These are phyloP conservation scores for Botia almorhae DNA, from an alignment of 2,797 vertebrate genomes.

Conservation along the genomic window DNA sequence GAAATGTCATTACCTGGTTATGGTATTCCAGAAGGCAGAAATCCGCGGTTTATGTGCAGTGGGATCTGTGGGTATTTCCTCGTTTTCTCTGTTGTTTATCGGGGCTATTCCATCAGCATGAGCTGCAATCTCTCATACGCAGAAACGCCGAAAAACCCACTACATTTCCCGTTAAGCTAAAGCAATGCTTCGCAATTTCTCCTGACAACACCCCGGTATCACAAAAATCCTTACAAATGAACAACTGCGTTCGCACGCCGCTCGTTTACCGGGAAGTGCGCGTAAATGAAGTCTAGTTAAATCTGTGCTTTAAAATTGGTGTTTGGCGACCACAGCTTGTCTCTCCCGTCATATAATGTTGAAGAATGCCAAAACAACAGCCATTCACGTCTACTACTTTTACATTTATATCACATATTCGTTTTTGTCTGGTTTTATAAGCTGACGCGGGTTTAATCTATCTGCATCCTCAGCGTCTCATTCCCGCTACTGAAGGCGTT, in stretches of 20 bases:
- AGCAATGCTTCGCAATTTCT: slow-evolving; percentile 13
- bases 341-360: slow-evolving; percentile 12
- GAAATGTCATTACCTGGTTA: slow-evolving; percentile 58
- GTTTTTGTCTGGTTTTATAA: not conserved
- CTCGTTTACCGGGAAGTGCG: slow-evolving; percentile 52
- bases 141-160: slow-evolving; percentile 41
- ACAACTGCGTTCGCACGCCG: slow-evolving; percentile 37
- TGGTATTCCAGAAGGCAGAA: slow-evolving; percentile 34
- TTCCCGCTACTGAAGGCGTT: not conserved
- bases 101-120: slow-evolving; percentile 55
- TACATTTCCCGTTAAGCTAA: slow-evolving; percentile 27
- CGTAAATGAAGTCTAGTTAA: slow-evolving; percentile 22
- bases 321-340: slow-evolving; percentile 36
- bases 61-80: slow-evolving; percentile 39
- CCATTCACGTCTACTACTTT: not conserved
- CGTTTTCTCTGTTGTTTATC: slow-evolving; percentile 36
- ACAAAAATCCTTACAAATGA: slow-evolving; percentile 47
- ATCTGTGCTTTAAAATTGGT: slow-evolving; percentile 46
- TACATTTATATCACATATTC: slow-evolving; percentile 40
- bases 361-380: not conserved
- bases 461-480: not conserved
- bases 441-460: not conserved
- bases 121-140: slow-evolving; percentile 38
- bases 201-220: slow-evolving; percentile 58
- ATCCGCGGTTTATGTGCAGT: slow-evolving; percentile 31